Evolutionary conservation across 2,888 invertebrate genomes (phyloP), one percentile per base, ranked within the genome.

Genomic region (Beris morrisii): DNA sequence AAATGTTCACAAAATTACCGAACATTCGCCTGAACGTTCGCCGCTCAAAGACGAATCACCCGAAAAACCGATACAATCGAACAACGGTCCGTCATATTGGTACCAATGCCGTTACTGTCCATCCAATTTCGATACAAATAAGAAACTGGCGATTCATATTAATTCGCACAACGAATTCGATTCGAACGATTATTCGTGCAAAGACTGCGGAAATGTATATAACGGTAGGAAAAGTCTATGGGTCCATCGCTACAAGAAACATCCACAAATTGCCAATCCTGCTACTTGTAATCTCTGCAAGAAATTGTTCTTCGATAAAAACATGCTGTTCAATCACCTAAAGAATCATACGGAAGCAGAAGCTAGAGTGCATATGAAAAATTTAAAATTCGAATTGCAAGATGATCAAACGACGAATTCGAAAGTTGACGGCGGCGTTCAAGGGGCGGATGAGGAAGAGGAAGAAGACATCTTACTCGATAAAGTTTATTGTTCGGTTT

Each of bases 201-300:
- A 81, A 70, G 81, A 81, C 67, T 81, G 81, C 65, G 81, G 80
- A 28, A 81, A 80, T 69, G 79, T 81, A 0, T 81, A 81, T 68
- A 79, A 79, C 59, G 80, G 80, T 3, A 75, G 81, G 13, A 81
- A 81, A 71, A 81, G 81, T 69, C 74, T 81, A 45, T 81, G 81
- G 81, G 81, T 81, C 57, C 81, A 81, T 74, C 78, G 81, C 15
- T 80, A 81, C 66, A 81, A 81, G 68, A 81, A 81, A 71, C 81
- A 81, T 76, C 81, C 81, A 4, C 77, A 78, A 67, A 75, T 79
- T 22, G 77, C 81, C 0, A 77, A 80, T 70, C 81, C 81, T 4
- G 77, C 77, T 0, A 76, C 77, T 65, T 81, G 81, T 70, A 73
- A 73, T 22, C 70, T 79, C 11, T 81, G 81, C 69, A 76, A 79